These are phyloP conservation scores for Sinosuthora webbiana DNA, from an alignment of 2,113 vertebrate genomes.

Conservation along the genomic window DNA sequence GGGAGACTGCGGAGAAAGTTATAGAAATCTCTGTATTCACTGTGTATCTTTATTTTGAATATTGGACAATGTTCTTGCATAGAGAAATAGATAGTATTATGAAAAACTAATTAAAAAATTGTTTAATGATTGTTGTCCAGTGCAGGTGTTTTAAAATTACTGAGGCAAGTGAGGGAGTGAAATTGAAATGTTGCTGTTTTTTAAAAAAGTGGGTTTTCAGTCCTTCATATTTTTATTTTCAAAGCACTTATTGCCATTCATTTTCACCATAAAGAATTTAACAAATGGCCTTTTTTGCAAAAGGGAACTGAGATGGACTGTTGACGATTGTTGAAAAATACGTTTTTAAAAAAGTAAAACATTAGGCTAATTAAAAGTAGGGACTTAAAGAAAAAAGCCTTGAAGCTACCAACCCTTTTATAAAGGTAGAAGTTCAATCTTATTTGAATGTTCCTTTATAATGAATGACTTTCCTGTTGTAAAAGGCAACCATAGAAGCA, in stretches of 20 bases:
- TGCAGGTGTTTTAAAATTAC: not conserved
- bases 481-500: not conserved
- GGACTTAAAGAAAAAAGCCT: not conserved
- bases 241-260: not conserved
- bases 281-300: not conserved
- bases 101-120: not conserved
- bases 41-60: not conserved
- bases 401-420: not conserved
- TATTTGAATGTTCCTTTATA: not conserved
- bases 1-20: not conserved
- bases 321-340: not conserved
- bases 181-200: not conserved
- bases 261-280: not conserved
- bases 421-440: not conserved
- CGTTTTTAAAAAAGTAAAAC: not conserved
- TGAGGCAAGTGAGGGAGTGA: not conserved
- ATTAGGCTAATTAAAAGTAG: not conserved
- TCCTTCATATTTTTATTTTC: not conserved
- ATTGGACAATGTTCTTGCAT: not conserved
- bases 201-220: not conserved
- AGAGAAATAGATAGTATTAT: not conserved
- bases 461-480: not conserved
- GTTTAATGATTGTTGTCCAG: not conserved
- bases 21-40: not conserved
- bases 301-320: not conserved